These are phyloP conservation scores for Tetragnatha montana DNA, from an alignment of 2,888 invertebrate species.

Conservation along the genomic window DNA sequence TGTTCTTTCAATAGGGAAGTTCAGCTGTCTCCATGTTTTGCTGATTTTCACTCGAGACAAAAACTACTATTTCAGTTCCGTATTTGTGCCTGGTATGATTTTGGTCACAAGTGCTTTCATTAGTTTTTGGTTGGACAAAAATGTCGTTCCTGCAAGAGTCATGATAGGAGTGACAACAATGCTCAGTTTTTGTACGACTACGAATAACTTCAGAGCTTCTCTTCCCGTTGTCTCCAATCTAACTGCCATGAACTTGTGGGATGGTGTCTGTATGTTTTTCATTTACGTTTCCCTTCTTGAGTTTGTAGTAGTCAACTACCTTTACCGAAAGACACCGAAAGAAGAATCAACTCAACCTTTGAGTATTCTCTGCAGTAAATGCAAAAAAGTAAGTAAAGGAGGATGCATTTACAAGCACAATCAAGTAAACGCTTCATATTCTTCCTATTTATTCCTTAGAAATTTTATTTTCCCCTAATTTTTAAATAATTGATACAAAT, in stretches of 20 bases:
- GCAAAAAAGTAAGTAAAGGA: constrained; percentile 42
- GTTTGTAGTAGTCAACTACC: constrained; percentile 96
- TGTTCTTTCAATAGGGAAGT: constrained; percentile 78
- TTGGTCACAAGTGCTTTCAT: constrained; percentile 97
- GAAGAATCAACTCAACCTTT: constrained; percentile 7
- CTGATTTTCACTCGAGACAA: constrained; percentile 95
- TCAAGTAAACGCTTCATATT: neutral
- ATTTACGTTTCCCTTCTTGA: constrained; percentile 95
- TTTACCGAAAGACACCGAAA: constrained; percentile 86
- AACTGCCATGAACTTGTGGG: constrained; percentile 98
- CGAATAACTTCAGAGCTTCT: constrained; percentile 79
- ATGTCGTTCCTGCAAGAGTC: constrained; percentile 95
- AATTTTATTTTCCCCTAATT: neutral
- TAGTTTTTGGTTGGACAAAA: constrained; percentile 98
- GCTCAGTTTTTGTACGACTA: constrained; percentile 97
- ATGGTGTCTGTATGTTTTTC: constrained; percentile 92
- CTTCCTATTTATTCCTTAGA: neutral
- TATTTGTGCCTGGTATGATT: constrained; percentile 96
- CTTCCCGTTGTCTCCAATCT: constrained; percentile 94
- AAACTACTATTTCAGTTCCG: constrained; percentile 97
- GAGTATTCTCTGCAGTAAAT: constrained; percentile 32
- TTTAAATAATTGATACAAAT: no score
- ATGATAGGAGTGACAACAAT: constrained; percentile 98
- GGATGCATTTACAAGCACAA: no score
- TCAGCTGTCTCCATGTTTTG: constrained; percentile 95